These are phyloP conservation scores for Parnassius glacialis DNA, from an alignment of 2,888 invertebrate genomes.

Conservation along the genomic window DNA sequence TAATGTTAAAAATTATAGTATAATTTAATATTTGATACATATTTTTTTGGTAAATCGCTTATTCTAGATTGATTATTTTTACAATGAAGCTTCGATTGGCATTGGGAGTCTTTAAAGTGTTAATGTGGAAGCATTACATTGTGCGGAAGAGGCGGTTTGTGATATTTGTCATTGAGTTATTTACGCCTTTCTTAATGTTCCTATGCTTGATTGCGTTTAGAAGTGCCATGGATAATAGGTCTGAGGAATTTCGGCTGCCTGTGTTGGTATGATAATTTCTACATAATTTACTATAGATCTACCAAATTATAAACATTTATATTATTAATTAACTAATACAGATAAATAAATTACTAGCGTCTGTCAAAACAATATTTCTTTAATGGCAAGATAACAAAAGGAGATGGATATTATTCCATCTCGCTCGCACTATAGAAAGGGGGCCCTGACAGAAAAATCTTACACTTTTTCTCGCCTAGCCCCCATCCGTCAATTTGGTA, in stretches of 20 bases:
- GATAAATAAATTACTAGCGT: too few species aligned
- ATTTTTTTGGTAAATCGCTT: constrained; percentile 1
- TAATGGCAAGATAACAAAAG: too few species aligned
- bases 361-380: too few species aligned
- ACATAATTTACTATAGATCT: too few species aligned
- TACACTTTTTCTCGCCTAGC: too few species aligned
- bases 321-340: too few species aligned
- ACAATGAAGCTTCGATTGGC: not conserved
- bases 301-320: too few species aligned
- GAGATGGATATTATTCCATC: too few species aligned
- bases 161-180: constrained; percentile 10
- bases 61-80: not conserved
- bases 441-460: too few species aligned
- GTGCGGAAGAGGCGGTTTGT: constrained; percentile 7
- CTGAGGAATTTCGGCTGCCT: not conserved
- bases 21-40: constrained; percentile 3
- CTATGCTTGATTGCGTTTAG: constrained; percentile 9
- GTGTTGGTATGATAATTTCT: not conserved
- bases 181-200: constrained; percentile 14
- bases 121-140: constrained; percentile 19
- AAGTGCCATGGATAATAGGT: not conserved
- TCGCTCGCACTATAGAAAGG: too few species aligned
- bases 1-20: constrained; percentile 1
- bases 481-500: too few species aligned
- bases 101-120: constrained; percentile 6